Conservation (phyloP, 2,113 vertebrate genomes). For the Corydoras maculifer region DNA sequence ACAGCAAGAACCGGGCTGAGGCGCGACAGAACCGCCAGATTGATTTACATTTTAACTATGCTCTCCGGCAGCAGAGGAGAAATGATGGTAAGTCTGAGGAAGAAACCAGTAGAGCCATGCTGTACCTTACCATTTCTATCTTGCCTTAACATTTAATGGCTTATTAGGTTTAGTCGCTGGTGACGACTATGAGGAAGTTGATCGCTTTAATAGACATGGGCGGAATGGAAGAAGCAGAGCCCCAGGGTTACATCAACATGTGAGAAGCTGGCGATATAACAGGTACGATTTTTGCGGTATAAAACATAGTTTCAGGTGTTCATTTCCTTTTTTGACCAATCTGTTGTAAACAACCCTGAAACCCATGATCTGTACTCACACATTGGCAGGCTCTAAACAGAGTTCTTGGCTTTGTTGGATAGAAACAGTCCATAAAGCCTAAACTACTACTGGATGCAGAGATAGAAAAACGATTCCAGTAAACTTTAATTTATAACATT, state of each 20-base stretch:
- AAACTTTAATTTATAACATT: too few relatives aligned
- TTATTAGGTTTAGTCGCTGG: conserved; percentile 65
- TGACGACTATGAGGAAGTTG: conserved; percentile 87
- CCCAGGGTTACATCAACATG: conserved; percentile 77
- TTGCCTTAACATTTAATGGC: neutral
- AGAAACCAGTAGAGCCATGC: neutral
- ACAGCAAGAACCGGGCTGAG: conserved; percentile 93
- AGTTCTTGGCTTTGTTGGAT: too few relatives aligned
- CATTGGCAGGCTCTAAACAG: too few relatives aligned
- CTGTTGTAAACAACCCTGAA: too few relatives aligned
- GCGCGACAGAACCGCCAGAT: conserved; percentile 96
- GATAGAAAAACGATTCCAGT: too few relatives aligned
- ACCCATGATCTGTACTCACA: too few relatives aligned
- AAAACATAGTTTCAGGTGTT: neutral
- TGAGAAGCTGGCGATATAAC: conserved; percentile 92
- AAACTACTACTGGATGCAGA: too few relatives aligned
- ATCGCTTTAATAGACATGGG: conserved; percentile 73
- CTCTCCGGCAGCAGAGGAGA: conserved; percentile 73
- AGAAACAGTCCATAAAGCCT: too few relatives aligned
- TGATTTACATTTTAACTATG: conserved; percentile 87
- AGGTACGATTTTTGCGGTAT: conserved; percentile 66
- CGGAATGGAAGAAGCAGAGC: conserved; percentile 61
- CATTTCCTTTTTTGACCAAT: too few relatives aligned
- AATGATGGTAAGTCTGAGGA: conserved; percentile 68
- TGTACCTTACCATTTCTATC: neutral